Percentiles rank a stretch among this genome's conserved stretches.
phyloP scores from a whole-genome alignment of 2,113 vertebrate species.

The Cranoglanis bouderius region DNA sequence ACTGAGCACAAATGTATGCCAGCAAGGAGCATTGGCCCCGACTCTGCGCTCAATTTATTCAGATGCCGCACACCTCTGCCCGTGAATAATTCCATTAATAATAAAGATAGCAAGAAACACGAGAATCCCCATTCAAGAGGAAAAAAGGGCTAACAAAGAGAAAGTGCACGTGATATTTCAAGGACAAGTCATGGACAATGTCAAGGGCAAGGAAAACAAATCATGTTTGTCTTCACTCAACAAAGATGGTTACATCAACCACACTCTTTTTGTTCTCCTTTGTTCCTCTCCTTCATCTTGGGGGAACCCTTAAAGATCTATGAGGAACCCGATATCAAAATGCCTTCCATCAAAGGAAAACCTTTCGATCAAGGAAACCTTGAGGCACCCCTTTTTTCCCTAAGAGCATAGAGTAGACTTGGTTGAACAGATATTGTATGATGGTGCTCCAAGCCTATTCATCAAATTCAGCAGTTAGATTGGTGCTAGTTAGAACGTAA shows the following conservation, averaged over 20 bases:
- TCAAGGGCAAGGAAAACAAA: conserved; percentile 23
- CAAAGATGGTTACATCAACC: background rate
- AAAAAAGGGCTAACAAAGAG: conserved; percentile 29
- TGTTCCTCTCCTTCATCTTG: background rate
- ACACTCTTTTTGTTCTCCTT: background rate
- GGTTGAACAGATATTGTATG: background rate
- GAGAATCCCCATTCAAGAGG: conserved; percentile 53
- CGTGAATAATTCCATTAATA: conserved; percentile 74
- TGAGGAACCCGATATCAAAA: background rate
- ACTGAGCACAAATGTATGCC: conserved; percentile 60
- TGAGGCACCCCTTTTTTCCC: too few species aligned
- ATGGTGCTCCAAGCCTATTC: background rate
- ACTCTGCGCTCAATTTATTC: conserved; percentile 74
- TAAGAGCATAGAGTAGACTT: background rate
- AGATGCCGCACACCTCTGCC: conserved; percentile 58
- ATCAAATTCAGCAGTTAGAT: background rate
- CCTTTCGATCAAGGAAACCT: background rate
- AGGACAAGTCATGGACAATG: conserved; percentile 41
- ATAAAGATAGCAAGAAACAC: conserved; percentile 63
- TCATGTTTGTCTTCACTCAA: conserved; percentile 11
- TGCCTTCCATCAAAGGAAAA: background rate
- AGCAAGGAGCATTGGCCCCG: conserved; percentile 62
- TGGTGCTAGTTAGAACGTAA: background rate
- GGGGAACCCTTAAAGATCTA: background rate
- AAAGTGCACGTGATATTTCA: conserved; percentile 46